A percentile compares a stretch with the other conserved stretches of the same genome.
These are phyloP conservation scores for Amphipyra berbera DNA, from an alignment of 2,888 invertebrate genomes.

Conservation along the genomic window DNA sequence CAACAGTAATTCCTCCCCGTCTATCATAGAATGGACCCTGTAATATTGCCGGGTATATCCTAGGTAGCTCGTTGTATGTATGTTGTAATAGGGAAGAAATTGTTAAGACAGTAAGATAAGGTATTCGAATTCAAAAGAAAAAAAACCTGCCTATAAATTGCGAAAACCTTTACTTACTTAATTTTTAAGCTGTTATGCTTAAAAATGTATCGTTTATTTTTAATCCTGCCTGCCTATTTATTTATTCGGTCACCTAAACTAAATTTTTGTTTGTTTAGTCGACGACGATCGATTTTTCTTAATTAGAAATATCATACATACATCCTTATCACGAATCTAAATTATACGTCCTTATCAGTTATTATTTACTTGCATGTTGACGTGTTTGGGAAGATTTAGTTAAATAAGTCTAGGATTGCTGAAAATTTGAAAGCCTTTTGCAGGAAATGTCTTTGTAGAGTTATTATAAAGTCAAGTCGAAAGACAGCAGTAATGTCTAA, in stretches of 20 bases:
- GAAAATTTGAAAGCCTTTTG: not conserved
- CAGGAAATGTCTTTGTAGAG: not conserved
- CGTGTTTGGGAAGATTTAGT: not conserved
- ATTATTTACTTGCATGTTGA: not conserved
- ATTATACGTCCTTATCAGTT: not conserved
- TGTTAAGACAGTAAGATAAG: conserved; percentile 45
- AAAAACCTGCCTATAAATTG: conserved; percentile 24
- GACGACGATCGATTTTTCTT: conserved; percentile 26
- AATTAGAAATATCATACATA: conserved; percentile 4
- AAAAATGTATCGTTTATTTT: too few species aligned
- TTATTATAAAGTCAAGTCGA: not conserved
- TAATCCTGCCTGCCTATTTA: conserved; percentile 19
- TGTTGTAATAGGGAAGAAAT: conserved; percentile 23
- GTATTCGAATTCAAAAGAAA: conserved; percentile 39
- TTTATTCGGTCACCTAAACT: conserved; percentile 22
- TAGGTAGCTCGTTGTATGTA: conserved; percentile 2
- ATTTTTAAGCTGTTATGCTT: too few species aligned
- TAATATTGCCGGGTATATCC: not conserved
- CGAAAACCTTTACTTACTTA: conserved; percentile 9
- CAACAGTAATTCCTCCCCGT: not conserved
- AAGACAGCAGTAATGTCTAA: not conserved
- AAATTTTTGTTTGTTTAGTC: conserved; percentile 14
- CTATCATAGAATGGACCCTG: not conserved
- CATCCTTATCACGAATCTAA: not conserved
- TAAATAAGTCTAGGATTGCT: not conserved